phyloP scores from a whole-genome alignment of 2,797 vertebrate species.

The Coilia nasus region DNA sequence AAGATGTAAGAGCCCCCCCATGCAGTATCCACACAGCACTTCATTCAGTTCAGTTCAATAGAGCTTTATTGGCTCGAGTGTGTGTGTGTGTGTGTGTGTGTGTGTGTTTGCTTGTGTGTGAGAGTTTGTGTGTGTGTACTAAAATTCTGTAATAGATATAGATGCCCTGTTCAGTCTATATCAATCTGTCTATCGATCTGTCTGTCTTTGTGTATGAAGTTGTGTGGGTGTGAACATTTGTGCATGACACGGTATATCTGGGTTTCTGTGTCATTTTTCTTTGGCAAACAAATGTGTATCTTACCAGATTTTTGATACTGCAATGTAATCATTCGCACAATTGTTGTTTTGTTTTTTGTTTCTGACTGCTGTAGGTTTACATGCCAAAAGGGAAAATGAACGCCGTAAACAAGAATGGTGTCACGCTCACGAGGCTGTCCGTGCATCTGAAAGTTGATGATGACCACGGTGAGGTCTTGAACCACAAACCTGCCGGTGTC shows the following conservation, averaged over 20 bases:
- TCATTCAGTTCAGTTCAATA: not conserved
- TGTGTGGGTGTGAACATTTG: too few relatives aligned
- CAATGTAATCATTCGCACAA: not conserved
- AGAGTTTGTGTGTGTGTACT: too few relatives aligned
- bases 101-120: too few relatives aligned
- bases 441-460: conserved; percentile 64
- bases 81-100: too few relatives aligned
- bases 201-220: too few relatives aligned
- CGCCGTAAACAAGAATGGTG: conserved; percentile 61
- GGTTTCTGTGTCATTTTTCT: too few relatives aligned
- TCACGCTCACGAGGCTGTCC: conserved; percentile 63
- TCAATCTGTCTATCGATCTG: too few relatives aligned
- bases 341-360: conserved; percentile 21
- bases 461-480: conserved; percentile 45
- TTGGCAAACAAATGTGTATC: too few relatives aligned
- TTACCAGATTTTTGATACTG: not conserved
- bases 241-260: too few relatives aligned
- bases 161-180: too few relatives aligned
- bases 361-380: conserved; percentile 71
- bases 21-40: not conserved
- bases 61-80: too few relatives aligned
- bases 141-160: too few relatives aligned
- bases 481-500: conserved; percentile 50
- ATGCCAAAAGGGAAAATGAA: conserved; percentile 75
- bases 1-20: conserved; percentile 64